phyloP scores from a whole-genome alignment of 2,888 invertebrate genomes.

The Crocallis elinguaria region DNA sequence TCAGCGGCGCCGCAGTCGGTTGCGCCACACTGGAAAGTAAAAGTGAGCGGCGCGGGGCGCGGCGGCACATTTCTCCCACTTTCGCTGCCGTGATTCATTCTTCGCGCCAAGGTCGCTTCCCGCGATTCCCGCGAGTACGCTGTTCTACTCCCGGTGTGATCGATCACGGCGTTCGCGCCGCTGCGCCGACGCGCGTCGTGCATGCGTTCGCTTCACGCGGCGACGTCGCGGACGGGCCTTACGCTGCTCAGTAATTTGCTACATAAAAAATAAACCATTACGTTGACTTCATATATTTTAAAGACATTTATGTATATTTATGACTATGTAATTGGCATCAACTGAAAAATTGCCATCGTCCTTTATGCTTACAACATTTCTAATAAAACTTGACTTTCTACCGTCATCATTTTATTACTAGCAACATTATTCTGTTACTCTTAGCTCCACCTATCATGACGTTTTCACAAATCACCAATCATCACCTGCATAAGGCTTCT shows the following conservation, averaged over 20 bases:
- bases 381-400: background rate
- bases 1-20: constrained; percentile 74
- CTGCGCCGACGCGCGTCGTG: background rate
- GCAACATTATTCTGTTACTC: background rate
- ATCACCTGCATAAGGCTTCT: background rate
- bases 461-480: background rate
- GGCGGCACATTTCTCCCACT: constrained; percentile 83
- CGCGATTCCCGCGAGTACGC: constrained; percentile 61
- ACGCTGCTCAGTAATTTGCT: too few relatives aligned
- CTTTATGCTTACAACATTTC: too few relatives aligned
- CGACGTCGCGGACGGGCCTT: too few relatives aligned
- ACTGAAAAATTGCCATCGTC: too few relatives aligned
- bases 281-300: too few relatives aligned
- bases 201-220: background rate
- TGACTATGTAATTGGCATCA: too few relatives aligned
- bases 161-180: constrained; percentile 23
- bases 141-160: constrained; percentile 46
- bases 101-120: constrained; percentile 79
- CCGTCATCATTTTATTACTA: background rate
- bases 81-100: constrained; percentile 81
- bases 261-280: too few relatives aligned
- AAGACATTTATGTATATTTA: too few relatives aligned
- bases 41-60: constrained; percentile 81
- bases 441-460: background rate
- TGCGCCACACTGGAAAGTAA: constrained; percentile 84